Percentiles rank a stretch among this genome's conserved stretches.
Conservation (phyloP, 2,113 vertebrate species). For the Platycercus adscitus region DNA sequence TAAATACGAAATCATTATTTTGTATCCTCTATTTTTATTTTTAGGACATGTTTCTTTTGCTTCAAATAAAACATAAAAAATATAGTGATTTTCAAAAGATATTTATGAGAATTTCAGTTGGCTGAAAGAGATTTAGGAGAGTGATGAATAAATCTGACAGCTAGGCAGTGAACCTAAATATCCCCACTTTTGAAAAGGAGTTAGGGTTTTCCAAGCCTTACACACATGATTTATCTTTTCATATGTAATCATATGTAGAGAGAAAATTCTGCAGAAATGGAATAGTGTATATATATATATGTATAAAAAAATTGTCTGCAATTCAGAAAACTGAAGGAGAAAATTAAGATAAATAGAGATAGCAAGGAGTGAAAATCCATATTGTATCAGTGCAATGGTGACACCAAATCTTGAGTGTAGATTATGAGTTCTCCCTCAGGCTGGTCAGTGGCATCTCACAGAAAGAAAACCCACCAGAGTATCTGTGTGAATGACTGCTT, state of each 20-base stretch:
- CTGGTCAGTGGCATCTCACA: neutral
- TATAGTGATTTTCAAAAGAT: constrained; percentile 21
- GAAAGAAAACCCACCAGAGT: neutral
- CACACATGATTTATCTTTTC: neutral
- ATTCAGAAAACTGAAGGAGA: neutral
- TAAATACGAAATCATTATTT: neutral
- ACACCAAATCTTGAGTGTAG: neutral
- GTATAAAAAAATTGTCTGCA: neutral
- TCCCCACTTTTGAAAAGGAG: constrained; percentile 37
- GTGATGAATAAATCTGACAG: constrained; percentile 40
- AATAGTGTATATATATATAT: neutral
- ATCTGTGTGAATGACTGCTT: neutral
- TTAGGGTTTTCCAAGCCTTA: neutral
- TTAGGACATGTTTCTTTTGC: constrained; percentile 9
- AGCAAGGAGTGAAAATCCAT: neutral
- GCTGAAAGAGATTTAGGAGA: constrained; percentile 55
- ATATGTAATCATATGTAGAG: neutral
- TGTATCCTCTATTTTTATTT: neutral
- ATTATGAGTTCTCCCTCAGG: neutral
- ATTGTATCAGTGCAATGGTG: neutral
- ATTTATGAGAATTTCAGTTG: constrained; percentile 36
- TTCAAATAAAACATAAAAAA: constrained; percentile 51
- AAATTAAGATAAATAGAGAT: neutral
- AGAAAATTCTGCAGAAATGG: neutral
- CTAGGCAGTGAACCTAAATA: constrained; percentile 27